phyloP scores from a whole-genome alignment of 2,113 vertebrate genomes.

The Cyphomyrus discorhynchus region DNA sequence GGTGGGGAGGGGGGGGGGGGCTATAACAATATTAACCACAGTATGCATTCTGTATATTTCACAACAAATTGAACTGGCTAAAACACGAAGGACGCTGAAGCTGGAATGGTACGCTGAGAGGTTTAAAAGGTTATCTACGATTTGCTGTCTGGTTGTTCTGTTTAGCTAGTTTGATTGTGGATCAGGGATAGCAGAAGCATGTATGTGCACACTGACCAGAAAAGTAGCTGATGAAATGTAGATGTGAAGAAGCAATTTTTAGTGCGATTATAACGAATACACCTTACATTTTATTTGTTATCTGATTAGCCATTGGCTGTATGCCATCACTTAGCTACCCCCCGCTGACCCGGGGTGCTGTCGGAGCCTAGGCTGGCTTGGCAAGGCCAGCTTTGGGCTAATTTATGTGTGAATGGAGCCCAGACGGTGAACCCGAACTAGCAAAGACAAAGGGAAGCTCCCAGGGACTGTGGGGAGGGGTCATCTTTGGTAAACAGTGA shows the following conservation, averaged over 20 bases:
- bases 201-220: neutral
- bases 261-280: neutral
- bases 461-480: constrained; percentile 25
- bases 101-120: neutral
- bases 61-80: neutral
- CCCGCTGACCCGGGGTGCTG: neutral
- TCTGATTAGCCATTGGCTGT: neutral
- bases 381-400: neutral
- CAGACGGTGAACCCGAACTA: constrained; percentile 26
- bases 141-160: neutral
- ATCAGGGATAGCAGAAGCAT: neutral
- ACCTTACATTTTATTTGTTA: neutral
- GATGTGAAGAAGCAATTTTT: neutral
- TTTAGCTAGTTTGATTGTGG: neutral
- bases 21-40: neutral
- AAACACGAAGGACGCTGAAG: neutral
- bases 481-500: constrained; percentile 41
- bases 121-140: neutral
- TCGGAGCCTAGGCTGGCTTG: neutral
- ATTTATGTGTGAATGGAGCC: neutral
- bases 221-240: neutral
- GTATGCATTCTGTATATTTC: neutral
- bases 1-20: constrained; percentile 4
- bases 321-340: neutral
- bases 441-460: constrained; percentile 16